These are phyloP conservation scores for Gasteruption jaculator DNA, from an alignment of 2,888 invertebrate species.

Conservation along the genomic window DNA sequence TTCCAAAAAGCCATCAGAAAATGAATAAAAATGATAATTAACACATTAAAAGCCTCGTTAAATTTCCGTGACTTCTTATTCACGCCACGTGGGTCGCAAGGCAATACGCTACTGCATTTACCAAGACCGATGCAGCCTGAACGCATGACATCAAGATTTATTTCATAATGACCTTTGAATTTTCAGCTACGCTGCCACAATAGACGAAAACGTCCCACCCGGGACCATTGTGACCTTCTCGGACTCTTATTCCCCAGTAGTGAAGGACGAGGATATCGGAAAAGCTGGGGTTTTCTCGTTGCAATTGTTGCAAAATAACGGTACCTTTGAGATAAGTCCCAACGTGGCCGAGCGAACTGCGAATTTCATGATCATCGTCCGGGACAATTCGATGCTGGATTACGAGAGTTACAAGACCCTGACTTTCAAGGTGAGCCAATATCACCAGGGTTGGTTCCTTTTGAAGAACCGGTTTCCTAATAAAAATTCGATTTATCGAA, in stretches of 20 bases:
- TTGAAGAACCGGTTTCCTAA: too few species aligned
- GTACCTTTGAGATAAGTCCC: slow-evolving; percentile 84
- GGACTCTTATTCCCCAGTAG: slow-evolving; percentile 68
- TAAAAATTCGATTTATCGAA: too few species aligned
- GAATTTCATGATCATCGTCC: slow-evolving; percentile 77
- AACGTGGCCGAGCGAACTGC: slow-evolving; percentile 74
- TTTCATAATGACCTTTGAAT: not conserved
- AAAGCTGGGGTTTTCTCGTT: slow-evolving; percentile 80
- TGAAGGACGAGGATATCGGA: slow-evolving; percentile 75
- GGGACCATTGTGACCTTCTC: slow-evolving; percentile 71
- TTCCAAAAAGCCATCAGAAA: too few species aligned
- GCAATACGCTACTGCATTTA: too few species aligned
- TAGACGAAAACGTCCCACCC: slow-evolving; percentile 78
- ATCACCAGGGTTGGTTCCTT: too few species aligned
- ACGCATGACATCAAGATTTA: not conserved
- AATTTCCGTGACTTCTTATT: too few species aligned
- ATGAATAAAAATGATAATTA: slow-evolving; percentile 7
- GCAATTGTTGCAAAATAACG: slow-evolving; percentile 73
- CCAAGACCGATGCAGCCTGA: not conserved
- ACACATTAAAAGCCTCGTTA: too few species aligned
- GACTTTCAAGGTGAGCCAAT: slow-evolving; percentile 68
- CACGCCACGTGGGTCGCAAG: not conserved
- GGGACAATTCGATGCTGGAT: slow-evolving; percentile 77
- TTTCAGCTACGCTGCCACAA: slow-evolving; percentile 66
- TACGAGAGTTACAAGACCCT: slow-evolving; percentile 77